phyloP scores from a whole-genome alignment of 2,113 vertebrate species.

The Poecile atricapillus region DNA sequence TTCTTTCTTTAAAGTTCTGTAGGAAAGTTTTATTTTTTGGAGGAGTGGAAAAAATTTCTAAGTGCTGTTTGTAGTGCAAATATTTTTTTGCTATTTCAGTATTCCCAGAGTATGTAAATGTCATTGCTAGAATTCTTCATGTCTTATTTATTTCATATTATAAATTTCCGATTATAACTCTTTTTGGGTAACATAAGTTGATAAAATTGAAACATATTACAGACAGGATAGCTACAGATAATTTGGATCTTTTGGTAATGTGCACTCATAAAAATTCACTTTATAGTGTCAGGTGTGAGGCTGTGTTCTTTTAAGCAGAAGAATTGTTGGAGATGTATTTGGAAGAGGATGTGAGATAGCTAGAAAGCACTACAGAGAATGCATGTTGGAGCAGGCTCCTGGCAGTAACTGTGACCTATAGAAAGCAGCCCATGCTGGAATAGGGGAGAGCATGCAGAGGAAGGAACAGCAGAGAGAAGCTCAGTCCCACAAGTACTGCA shows the following conservation, averaged over 20 bases:
- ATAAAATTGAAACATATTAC: neutral
- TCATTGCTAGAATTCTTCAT: neutral
- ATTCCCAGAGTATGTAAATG: neutral
- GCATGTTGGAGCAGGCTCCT: neutral
- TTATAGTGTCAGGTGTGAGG: neutral
- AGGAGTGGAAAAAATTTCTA: neutral
- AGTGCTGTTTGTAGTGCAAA: neutral
- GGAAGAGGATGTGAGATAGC: neutral
- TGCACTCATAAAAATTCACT: neutral
- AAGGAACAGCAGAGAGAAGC: neutral
- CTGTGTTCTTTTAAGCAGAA: neutral
- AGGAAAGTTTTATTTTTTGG: neutral
- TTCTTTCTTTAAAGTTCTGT: neutral
- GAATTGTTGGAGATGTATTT: neutral
- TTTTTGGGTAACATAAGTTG: neutral
- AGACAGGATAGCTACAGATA: neutral
- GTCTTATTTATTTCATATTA: neutral
- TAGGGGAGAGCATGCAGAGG: neutral
- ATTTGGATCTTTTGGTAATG: neutral
- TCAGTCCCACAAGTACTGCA: neutral
- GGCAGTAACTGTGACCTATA: neutral
- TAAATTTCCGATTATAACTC: neutral
- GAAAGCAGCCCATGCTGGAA: neutral
- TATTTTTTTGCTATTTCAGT: neutral
- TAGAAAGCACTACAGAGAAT: neutral